These are phyloP conservation scores for Coenonympha glycerion DNA, from an alignment of 2,888 invertebrate genomes.

Conservation along the genomic window DNA sequence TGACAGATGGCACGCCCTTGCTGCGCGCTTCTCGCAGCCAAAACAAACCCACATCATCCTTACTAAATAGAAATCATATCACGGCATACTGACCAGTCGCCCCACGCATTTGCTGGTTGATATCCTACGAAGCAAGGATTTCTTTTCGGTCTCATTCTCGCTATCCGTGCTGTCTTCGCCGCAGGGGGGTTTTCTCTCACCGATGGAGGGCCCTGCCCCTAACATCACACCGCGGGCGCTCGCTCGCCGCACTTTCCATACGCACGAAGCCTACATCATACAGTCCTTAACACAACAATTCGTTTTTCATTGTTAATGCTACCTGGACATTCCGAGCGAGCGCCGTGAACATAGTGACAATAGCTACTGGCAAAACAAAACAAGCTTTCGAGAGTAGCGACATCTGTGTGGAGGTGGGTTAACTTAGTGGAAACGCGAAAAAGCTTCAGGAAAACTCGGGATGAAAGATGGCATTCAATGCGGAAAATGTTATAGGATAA, in stretches of 20 bases:
- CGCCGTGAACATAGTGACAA: constrained; percentile 72
- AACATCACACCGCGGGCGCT: constrained; percentile 65
- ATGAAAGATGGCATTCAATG: constrained; percentile 20
- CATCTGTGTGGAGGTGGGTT: constrained; percentile 38
- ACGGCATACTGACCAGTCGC: constrained; percentile 78
- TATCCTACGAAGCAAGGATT: constrained; percentile 84
- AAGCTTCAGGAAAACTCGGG: constrained; percentile 1
- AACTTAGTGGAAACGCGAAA: constrained; percentile 30
- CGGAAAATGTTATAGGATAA: background rate
- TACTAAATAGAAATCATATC: background rate
- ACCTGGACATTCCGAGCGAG: constrained; percentile 65
- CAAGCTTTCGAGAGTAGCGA: constrained; percentile 42
- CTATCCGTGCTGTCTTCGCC: constrained; percentile 80
- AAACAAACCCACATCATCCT: constrained; percentile 12
- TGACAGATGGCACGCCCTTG: constrained; percentile 52
- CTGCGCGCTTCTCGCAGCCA: constrained; percentile 14
- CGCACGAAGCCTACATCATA: constrained; percentile 70
- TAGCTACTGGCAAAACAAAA: constrained; percentile 68
- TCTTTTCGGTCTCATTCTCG: constrained; percentile 88
- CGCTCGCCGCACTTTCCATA: constrained; percentile 54
- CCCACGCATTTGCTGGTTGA: constrained; percentile 89
- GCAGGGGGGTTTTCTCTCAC: constrained; percentile 43
- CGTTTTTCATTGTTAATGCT: constrained; percentile 59
- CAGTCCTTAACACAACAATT: constrained; percentile 43
- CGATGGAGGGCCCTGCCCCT: constrained; percentile 50